Conservation (phyloP, 92 coral and sea anemone species). For the Zoanthus gigantus region DNA sequence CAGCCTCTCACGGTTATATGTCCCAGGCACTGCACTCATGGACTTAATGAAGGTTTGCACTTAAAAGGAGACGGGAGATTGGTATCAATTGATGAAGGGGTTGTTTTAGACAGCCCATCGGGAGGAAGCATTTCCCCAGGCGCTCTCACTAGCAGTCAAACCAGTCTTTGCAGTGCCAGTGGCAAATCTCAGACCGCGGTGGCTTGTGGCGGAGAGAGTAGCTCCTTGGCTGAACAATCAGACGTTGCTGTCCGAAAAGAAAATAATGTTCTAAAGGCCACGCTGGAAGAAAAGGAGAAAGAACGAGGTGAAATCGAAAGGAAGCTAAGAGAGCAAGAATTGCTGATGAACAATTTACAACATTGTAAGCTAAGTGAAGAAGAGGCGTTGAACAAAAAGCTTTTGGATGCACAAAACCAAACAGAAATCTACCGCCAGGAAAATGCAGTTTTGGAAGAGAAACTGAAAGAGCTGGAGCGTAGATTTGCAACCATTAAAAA, state of each 20-base stretch:
- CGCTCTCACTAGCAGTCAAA: conserved; percentile 43
- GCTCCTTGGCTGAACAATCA: conserved; percentile 64
- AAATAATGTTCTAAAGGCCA: conserved; percentile 69
- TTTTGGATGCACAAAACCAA: conserved; percentile 18
- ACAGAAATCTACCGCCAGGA: conserved; percentile 15
- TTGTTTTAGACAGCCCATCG: conserved; percentile 82
- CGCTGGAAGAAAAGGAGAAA: conserved; percentile 74
- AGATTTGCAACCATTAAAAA: conserved; percentile 64
- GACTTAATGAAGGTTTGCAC: conserved; percentile 25
- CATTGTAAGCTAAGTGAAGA: conserved; percentile 55
- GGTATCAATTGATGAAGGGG: conserved; percentile 89
- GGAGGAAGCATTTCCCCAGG: conserved; percentile 35
- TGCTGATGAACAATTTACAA: conserved; percentile 30
- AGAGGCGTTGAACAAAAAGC: conserved; percentile 56
- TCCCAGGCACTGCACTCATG: conserved; percentile 39
- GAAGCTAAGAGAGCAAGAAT: conserved; percentile 30
- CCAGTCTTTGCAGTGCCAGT: conserved; percentile 42
- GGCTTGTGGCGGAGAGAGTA: conserved; percentile 19
- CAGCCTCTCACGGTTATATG: conserved; percentile 35
- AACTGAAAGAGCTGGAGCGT: conserved; percentile 54
- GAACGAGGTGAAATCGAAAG: conserved; percentile 63
- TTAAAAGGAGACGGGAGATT: conserved; percentile 69
- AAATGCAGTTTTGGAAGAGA: conserved; percentile 51
- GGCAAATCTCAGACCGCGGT: conserved; percentile 31
- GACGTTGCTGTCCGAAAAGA: conserved; percentile 69